Evolutionary conservation across 2,888 invertebrate species (phyloP).

Genomic region (Andrena dorsata): DNA sequence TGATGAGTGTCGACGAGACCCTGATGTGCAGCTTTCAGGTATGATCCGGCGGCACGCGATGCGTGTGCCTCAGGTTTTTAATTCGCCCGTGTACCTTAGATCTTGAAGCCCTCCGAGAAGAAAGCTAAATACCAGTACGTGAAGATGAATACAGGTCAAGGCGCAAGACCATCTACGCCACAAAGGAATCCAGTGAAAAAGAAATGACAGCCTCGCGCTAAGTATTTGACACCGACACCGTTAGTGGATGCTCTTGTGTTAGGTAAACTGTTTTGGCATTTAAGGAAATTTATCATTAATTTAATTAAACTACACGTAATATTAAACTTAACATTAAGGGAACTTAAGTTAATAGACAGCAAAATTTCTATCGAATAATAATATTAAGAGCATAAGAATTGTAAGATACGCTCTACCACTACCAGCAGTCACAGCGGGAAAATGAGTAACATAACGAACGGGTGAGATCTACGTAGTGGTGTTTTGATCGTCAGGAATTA

Average conservation of each 20-base stretch:
- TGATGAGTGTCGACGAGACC: conserved; percentile 99
- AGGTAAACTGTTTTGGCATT: conserved; percentile 61
- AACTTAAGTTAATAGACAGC: conserved; percentile 35
- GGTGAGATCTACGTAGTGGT: conserved; percentile 27
- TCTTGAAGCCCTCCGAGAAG: conserved; percentile 99
- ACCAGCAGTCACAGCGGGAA: conserved; percentile 48
- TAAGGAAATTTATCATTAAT: conserved; percentile 57
- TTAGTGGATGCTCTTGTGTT: conserved; percentile 73
- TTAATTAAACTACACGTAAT: conserved; percentile 13
- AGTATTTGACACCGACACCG: conserved; percentile 81
- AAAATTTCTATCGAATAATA: conserved; percentile 39
- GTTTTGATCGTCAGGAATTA: conserved; percentile 36
- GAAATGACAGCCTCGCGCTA: conserved; percentile 87
- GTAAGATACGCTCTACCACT: conserved; percentile 58
- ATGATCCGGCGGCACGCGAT: conserved; percentile 57
- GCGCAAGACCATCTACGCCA: conserved; percentile 91
- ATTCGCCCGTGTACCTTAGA: conserved; percentile 87
- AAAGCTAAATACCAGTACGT: conserved; percentile 99
- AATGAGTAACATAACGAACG: conserved; percentile 33
- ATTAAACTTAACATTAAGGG: conserved; percentile 23
- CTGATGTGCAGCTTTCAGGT: conserved; percentile 99
- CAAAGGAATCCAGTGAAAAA: conserved; percentile 89
- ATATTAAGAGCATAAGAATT: conserved; percentile 44
- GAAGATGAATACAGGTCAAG: conserved; percentile 90
- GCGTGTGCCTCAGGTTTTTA: background rate